Evolutionary conservation across 1,140 invertebrate genomes (phyloP).

Genomic region (Pseudomyrmex sp.): DNA sequence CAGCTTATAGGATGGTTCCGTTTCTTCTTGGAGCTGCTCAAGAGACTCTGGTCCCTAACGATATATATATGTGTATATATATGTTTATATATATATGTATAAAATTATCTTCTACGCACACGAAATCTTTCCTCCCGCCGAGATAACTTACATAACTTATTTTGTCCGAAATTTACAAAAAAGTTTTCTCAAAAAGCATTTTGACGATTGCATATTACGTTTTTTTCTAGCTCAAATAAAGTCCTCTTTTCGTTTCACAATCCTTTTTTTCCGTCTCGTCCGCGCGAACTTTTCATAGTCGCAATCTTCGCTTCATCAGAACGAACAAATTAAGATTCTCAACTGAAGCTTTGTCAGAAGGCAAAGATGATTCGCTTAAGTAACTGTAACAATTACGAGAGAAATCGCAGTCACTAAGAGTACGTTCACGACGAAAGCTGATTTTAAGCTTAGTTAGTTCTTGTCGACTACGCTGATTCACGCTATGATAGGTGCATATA

Average conservation of each 20-base stretch:
- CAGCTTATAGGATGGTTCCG: constrained; percentile 56
- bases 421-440: too few relatives aligned
- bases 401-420: too few relatives aligned
- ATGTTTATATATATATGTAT: too few relatives aligned
- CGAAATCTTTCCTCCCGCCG: constrained; percentile 36
- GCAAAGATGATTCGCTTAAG: constrained; percentile 3
- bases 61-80: too few relatives aligned
- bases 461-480: constrained; percentile 34
- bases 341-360: not conserved
- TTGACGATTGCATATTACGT: constrained; percentile 17
- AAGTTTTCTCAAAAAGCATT: constrained; percentile 37
- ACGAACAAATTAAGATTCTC: constrained; percentile 14
- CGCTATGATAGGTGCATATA: not conserved
- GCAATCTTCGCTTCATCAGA: not conserved
- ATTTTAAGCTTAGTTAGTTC: too few relatives aligned
- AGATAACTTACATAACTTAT: constrained; percentile 48
- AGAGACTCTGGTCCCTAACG: not conserved
- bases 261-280: not conserved
- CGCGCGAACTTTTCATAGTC: not conserved
- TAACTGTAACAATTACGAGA: constrained; percentile 2
- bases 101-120: constrained; percentile 47
- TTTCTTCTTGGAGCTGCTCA: constrained; percentile 4
- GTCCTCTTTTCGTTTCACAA: too few relatives aligned
- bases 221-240: not conserved
- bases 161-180: constrained; percentile 45